These are phyloP conservation scores for Argyra leucocephala DNA, from an alignment of 2,888 invertebrate species.

Conservation along the genomic window DNA sequence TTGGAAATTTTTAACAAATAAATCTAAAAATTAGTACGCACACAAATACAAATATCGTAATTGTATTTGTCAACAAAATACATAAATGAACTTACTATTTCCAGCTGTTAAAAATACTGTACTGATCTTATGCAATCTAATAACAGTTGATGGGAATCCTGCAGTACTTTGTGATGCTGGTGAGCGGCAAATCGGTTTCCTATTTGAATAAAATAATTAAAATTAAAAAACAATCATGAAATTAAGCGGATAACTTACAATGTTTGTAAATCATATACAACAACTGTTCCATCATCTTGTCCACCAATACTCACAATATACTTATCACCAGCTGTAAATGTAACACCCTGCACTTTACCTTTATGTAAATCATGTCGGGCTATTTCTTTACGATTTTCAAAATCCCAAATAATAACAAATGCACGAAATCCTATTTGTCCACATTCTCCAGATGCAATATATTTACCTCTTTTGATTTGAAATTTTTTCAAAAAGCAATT, in stretches of 20 bases:
- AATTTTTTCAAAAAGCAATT: neutral
- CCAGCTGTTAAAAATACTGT: constrained; percentile 66
- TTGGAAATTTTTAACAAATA: too few relatives aligned
- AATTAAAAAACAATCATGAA: neutral
- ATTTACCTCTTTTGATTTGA: constrained; percentile 62
- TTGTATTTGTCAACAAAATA: too few relatives aligned
- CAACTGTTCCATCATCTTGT: constrained; percentile 77
- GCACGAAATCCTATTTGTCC: constrained; percentile 87
- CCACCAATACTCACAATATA: constrained; percentile 82
- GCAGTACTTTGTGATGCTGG: constrained; percentile 57
- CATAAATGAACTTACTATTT: constrained; percentile 46
- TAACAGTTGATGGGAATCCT: constrained; percentile 57
- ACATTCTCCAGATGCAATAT: constrained; percentile 80
- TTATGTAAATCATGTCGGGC: constrained; percentile 75
- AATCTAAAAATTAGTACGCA: too few relatives aligned
- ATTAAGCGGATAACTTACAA: constrained; percentile 29
- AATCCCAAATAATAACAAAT: constrained; percentile 80
- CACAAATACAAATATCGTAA: too few relatives aligned
- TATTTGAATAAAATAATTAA: constrained; percentile 22
- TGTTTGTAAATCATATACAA: constrained; percentile 69
- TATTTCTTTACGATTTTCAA: constrained; percentile 51
- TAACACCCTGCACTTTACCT: constrained; percentile 76
- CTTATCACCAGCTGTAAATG: constrained; percentile 69
- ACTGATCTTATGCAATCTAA: constrained; percentile 48
- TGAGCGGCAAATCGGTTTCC: constrained; percentile 53